Base-by-base conservation (phyloP, 2,797 vertebrate species). In the Zenarchopterus dispar region DNA sequence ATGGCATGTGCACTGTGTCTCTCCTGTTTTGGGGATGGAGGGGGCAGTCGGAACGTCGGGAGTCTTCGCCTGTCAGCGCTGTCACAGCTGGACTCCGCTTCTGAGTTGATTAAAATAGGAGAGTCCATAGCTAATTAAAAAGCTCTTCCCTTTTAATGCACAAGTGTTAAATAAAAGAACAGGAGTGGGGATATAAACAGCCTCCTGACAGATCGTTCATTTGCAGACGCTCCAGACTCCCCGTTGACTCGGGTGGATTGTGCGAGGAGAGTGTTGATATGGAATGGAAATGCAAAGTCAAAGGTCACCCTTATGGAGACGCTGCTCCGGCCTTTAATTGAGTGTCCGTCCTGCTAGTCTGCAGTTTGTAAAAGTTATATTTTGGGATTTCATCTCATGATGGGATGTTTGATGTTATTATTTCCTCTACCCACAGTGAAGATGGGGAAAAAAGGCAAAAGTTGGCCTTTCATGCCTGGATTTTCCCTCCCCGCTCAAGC, bases 51-150 rank as follows among this genome's bases (percentile, higher is more conserved):
- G 84, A 88, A 80, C 75, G 75, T 89, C 88, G 87, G 87, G 84
- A 90, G 84, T 90, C 88, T 90, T 86, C 74, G 86, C 84, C 86
- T 92, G 88, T 93, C 91, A 92, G 87, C 88, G 77, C 89, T 84
- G 89, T 88, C 90, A 84, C 92, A 93, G 91, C 89, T 91, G 91
- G 92, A 90, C 85, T 91, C 89, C 87, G 75, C 84, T 86, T 88
- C 86, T 90, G 89, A 92, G 86, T 92, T 91, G 91, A 92, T 93
- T 93, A 92, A 94, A 92, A 93, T 89, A 90, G 88, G 87, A 88
- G 88, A 92, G 90, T 92, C 90, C 84, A 80, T 70, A 85, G 87
- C 90, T 93, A 93, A 93, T 93, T 93, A 93, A 93, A 92, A 91
- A 89, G 88, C 89, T 90, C 89, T 84, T 91, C 86, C 87, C 84